Evolutionary conservation across 2,797 vertebrate genomes (phyloP), one percentile per base, ranked within the genome.

Genomic region (Enteromius anoplus): DNA sequence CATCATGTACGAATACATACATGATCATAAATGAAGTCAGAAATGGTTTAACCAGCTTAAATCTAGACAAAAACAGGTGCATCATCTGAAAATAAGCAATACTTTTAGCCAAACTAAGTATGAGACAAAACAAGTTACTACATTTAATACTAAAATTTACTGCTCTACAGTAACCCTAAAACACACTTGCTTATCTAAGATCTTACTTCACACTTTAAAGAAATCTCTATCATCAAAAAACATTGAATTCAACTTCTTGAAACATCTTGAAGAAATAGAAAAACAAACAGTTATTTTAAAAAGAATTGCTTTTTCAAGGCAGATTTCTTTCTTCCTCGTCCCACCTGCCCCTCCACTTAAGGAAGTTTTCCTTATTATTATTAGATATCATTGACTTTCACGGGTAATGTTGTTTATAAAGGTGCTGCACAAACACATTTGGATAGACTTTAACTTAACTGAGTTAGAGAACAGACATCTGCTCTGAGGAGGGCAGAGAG

Each of bases 381-480:
- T 69, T 37, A 37, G 23, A 60, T 8, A 62, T 71, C 3, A 34
- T 10, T 0, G 6, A n/a, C 26, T 71, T 32, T 60, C 23, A 62
- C 5, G 3, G 1, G 19, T 29, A 47, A 71, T 34, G 26, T 80
- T 58, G 10, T 71, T 47, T 80, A 15, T 80, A 42, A 60, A 71
- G 34, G 66, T 80, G 66, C 78, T 60, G 11, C n/a, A 47, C 11
- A 71, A 80, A 71, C 42, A 26, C 4, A 55, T 8, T 37, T 58
- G 12, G 21, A 60, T 55, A 26, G n/a, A 32, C 37, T 37, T 37
- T 21, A 37, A 21, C 64, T 55, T 2, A 68, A 19, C 12, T 81
- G 40, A 83, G 17, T 75, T 81, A 32, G 29, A 75, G 75, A 55
- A 17, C 3, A 80, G 64, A 42, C 26, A 77, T 23, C 42, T 55